Base-by-base conservation (phyloP, 2,888 invertebrate species). In the Volucella zonaria region DNA sequence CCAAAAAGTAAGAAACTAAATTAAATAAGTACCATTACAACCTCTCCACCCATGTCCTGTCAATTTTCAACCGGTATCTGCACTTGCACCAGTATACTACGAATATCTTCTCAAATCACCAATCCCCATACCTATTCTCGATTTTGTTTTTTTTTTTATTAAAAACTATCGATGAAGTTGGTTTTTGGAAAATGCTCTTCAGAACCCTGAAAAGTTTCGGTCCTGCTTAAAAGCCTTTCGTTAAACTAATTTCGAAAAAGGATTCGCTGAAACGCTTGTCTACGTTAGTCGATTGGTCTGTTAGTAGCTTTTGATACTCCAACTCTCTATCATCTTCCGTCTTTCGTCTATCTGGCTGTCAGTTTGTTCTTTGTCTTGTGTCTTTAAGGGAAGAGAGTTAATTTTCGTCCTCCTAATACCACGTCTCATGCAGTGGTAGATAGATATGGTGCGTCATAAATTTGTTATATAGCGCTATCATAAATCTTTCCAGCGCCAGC, bases 101-200 rank as follows among this genome's bases (percentile, higher is more conserved):
- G n/a, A n/a, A n/a, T n/a, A 8, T 8, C 10, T 14, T 59, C 18
- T 9, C 18, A 10, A 31, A 31, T 31, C 31, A 31, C 31, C 31
- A 8, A 52, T 23, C 59, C 31, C 40, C 76, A 64, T 54, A 18
- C 52, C 51, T 6, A 31, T 31, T 31, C 6, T 31, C 6, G 31
- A 31, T 54, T 59, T 66, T 59, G 15, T 75, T 67, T 76, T 76
- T 71, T 76, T 64, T 15, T 76, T 85, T 85, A 81, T 73, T 85
- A 81, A 85, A 83, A 85, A 85, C 85, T 85, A 85, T 81, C 85
- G 81, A 81, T 76, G 71, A 81, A 85, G 81, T 85, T 86, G 82
- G 64, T 82, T 31, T 31, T 86, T 74, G 64, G 70, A 66, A 74
- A 86, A 86, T 81, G 82, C 86, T 81, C 86, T 86, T 78, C 76